Base-by-base conservation (phyloP, 2,888 invertebrate species). In the Drosophila cognata region DNA sequence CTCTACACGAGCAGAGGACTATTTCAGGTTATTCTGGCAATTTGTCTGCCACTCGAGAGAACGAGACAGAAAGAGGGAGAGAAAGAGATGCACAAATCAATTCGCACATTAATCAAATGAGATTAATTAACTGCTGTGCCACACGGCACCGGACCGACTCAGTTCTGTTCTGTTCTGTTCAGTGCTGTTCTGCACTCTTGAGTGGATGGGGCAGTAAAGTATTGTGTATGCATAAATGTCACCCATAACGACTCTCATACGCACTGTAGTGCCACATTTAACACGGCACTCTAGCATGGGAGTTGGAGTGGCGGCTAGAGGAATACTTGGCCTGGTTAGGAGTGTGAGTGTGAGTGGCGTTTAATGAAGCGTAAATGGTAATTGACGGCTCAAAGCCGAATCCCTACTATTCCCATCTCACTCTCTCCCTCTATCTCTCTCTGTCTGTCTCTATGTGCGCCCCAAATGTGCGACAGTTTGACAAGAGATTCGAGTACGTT, bases 351-450 rank as follows among this genome's bases (percentile, higher is more conserved):
- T 61, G 73, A 71, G 75, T 72, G 84, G 72, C 73, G 77, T 84
- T 88, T 90, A 88, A 88, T 88, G 90, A 88, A 88, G 90, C 91
- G 81, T 90, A 85, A 88, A 90, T 88, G 91, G 81, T 89, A 88
- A 88, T 88, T 88, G 87, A 90, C 85, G 85, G 65, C 88, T 84
- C 76, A 79, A 86, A 79, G 51, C 83, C 62, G 74, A 66, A 74
- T 67, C 84, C 60, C 64, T 50, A 35, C 58, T 60, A 59, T 48
- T 31, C 61, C 46, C 28, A 29, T 29, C n/a, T 3, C 25, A 6
- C 7, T 8, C 41, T 25, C 43, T 2, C 50, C 29, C 18, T 11
- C 10, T 28, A 4, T 36, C 10, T 5, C 0, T 8, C 28, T 13
- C 18, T n/a, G 5, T 8, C 36, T 11, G 35, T 25, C 41, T 0